Conservation (phyloP, 2,797 vertebrate genomes). For the Ctenosaura bakeri region DNA sequence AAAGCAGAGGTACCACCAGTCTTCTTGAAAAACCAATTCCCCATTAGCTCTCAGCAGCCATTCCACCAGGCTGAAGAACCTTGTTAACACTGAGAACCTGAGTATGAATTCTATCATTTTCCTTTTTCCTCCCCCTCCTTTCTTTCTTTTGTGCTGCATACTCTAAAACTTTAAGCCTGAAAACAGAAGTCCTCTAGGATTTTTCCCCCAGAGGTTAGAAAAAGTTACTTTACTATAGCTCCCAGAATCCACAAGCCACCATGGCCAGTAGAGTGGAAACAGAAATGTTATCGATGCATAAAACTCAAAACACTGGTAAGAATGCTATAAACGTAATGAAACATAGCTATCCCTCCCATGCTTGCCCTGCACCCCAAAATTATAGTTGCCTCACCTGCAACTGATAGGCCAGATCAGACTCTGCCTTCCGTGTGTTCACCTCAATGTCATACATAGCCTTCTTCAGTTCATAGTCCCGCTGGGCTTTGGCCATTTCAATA, state of each 20-base stretch:
- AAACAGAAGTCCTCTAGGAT: no score
- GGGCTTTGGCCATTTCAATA: slow-evolving; percentile 94
- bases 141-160: background rate
- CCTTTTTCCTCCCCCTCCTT: background rate
- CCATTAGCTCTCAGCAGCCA: background rate
- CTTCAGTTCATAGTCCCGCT: slow-evolving; percentile 93
- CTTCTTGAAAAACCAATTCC: background rate
- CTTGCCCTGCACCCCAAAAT: background rate
- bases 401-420: slow-evolving; percentile 95
- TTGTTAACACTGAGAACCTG: background rate
- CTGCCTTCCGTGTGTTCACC: slow-evolving; percentile 92
- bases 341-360: background rate
- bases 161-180: no score
- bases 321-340: background rate
- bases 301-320: background rate
- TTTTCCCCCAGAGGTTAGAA: no score
- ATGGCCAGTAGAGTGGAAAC: no score
- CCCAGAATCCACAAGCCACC: no score
- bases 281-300: background rate
- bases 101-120: background rate
- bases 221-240: no score
- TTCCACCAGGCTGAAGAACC: background rate
- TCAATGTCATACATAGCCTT: slow-evolving; percentile 91
- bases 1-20: background rate
- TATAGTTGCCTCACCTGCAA: slow-evolving; percentile 86